These are phyloP conservation scores for Pammene aurita DNA, from an alignment of 2,888 invertebrate genomes.

Conservation along the genomic window DNA sequence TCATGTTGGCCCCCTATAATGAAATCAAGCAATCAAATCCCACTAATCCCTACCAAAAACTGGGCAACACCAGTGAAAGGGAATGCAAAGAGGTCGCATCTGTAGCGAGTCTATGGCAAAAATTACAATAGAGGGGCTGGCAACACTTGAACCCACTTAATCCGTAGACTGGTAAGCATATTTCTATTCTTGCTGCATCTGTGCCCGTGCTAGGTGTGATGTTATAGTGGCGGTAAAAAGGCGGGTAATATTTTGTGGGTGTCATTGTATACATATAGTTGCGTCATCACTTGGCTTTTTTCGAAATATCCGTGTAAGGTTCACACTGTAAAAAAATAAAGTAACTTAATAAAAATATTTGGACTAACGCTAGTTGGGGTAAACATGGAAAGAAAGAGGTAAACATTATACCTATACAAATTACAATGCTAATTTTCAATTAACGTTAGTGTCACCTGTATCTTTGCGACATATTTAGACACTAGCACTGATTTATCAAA, in stretches of 20 bases:
- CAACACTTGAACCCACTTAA: conserved; percentile 47
- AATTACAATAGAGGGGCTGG: conserved; percentile 45
- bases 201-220: conserved; percentile 42
- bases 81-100: conserved; percentile 43
- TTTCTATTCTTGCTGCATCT: conserved; percentile 49
- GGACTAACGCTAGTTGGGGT: too few relatives aligned
- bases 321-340: too few relatives aligned
- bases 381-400: too few relatives aligned
- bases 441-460: too few relatives aligned
- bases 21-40: conserved; percentile 43
- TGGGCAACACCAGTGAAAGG: conserved; percentile 41
- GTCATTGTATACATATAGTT: background rate
- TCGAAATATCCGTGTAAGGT: too few relatives aligned
- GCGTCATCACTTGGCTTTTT: too few relatives aligned
- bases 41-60: conserved; percentile 46
- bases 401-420: too few relatives aligned
- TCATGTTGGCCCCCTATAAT: conserved; percentile 37
- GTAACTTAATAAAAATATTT: too few relatives aligned
- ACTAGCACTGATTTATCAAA: too few relatives aligned
- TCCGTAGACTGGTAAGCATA: conserved; percentile 44
- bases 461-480: too few relatives aligned
- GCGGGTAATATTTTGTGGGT: conserved; percentile 17
- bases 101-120: conserved; percentile 44
- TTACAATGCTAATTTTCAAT: too few relatives aligned
- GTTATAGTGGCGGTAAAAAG: conserved; percentile 14